Base-by-base conservation (phyloP, 2,888 invertebrate genomes). In the Dicycla oo region DNA sequence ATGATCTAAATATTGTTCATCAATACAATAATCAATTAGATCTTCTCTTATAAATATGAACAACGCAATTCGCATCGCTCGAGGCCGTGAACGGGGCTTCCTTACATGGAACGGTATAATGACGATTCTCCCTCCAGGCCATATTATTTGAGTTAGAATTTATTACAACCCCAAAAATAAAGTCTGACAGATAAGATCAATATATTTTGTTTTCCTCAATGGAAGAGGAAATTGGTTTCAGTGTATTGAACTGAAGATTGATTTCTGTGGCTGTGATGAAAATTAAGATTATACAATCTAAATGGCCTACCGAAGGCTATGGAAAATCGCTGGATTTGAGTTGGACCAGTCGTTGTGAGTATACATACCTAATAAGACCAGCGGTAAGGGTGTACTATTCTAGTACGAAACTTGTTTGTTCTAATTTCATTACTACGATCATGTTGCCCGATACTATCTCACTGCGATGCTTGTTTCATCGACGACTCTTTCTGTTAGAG, bases 201-300 rank as follows among this genome's bases (percentile, higher is more conserved):
- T 73, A 65, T 30, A 58, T 66, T 80, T 49, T 80, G 15, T 73
- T 60, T 60, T 66, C 13, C 23, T 60, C 49, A 80, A 74, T 67
- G 53, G 30, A 26, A 26, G 30, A 65, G 47, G 26, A 58, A 77
- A 77, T 79, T 76, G 79, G 57, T 49, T 66, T 53, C 26, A 26
- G 47, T 73, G 54, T 65, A 65, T 73, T 40, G 73, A 54, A 56
- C 45, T 62, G 47, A 61, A 71, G 51, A 78, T 63, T 47, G 54
- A 49, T n/a, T n/a, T 54, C 13, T 47, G 38, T 49, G 20, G 2
- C 3, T 47, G 18, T 69, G 53, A 69, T 69, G 47, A 38, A 69
- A 77, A 77, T 69, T 49, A 18, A 4, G 45, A 58, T 40, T 23
- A 30, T 1, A n/a, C 23, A 47, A 40, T 54, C 7, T 6, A 40